Evolutionary conservation across 2,888 invertebrate genomes (phyloP), one percentile per base, ranked within the genome.

Genomic region (Tinea pellionella): DNA sequence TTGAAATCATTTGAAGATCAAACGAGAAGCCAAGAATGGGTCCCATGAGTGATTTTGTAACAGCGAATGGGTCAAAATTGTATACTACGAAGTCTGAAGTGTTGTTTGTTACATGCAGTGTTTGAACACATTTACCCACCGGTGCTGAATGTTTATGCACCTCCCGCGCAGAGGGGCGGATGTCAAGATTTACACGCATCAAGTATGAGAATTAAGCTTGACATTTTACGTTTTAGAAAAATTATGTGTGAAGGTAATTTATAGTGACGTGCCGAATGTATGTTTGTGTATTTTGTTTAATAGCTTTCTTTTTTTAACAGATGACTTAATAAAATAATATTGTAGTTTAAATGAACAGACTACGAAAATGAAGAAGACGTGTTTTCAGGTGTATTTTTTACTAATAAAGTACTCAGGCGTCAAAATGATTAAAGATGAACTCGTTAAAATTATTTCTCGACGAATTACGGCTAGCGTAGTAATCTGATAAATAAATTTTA

Each of bases 401-500:
- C n/a, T 37, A 37, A 37, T 37, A 9, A 37, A 37, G 37, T 37
- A 37, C 37, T 37, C 9, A 2, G 37, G 37, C 9, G 37, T 9
- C 37, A 9, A 37, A 37, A 37, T 37, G 37, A 37, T 37, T 37
- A 37, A 47, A 47, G 16, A 47, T 47, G 47, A 47, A 16, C 47
- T 47, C 16, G 8, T 8, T 15, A 47, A 47, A 47, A 47, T 6
- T 53, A 13, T 30, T 47, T 18, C 41, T 19, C 42, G 13, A 43
- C 43, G 51, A 59, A 59, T 59, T 59, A 47, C 43, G 51, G 47
- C 30, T 43, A 67, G 63, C 64, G 66, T 67, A 71, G 73, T 78
- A 78, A 79, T 72, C 74, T 73, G 79, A 82, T 81, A 84, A 85
- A 83, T 84, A 85, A 82, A 81, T 85, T 84, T 83, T 79, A 82